Base-by-base conservation (phyloP, 2,888 invertebrate genomes). In the Diaprepes abbreviatus region DNA sequence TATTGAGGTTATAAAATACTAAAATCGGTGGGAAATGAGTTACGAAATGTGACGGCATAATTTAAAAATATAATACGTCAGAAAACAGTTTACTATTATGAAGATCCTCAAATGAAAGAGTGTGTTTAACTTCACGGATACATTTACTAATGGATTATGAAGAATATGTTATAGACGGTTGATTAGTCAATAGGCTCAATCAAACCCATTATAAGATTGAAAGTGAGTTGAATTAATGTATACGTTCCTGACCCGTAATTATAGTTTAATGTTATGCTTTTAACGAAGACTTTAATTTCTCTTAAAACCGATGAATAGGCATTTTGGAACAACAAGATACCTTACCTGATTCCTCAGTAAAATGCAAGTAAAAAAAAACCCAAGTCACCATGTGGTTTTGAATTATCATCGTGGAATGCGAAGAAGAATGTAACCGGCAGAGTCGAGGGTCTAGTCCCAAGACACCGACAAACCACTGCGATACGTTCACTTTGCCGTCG, bases 261-360 rank as follows among this genome's bases (percentile, higher is more conserved):
- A 43, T 55, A 33, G 48, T 35, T 52, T 33, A 58, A 38, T 58
- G 58, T 58, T 75, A 71, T 74, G 76, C 75, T 77, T 79, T 79
- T 76, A 77, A 78, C 73, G 77, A 77, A 77, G 76, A 76, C 77
- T 77, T 79, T 80, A 79, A 80, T 83, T 82, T 83, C 82, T 83
- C 77, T 83, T 83, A 83, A 83, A 83, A 79, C 78, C 78, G 78
- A 82, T 84, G 83, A 84, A 80, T 81, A 79, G 79, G 82, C 82
- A 81, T 75, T 83, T 74, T 73, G 68, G 64, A 67, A 66, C 70
- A 72, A 66, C 70, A 68, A 78, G 80, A 80, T 82, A 79, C 77
- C 78, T 75, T 77, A 77, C 78, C 79, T 79, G 81, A 80, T 81
- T 80, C 78, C 77, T 75, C 75, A 74, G 76, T 78, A 79, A 79